These are phyloP conservation scores for Dipodomys stephensi DNA, from an alignment of 2,113 vertebrate genomes.

Conservation along the genomic window DNA sequence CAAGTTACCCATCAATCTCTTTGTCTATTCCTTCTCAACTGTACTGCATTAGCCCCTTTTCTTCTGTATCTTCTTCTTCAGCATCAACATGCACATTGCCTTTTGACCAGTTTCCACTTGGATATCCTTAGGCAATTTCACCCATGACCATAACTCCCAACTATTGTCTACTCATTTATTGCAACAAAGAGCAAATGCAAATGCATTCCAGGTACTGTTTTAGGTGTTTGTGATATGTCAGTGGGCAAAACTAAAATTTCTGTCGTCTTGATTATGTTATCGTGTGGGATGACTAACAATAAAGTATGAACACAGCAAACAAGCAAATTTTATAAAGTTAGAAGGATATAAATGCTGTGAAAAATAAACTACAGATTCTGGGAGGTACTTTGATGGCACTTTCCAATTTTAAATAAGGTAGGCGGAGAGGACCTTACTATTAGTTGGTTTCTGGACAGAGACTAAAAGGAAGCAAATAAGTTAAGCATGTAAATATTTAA, in stretches of 20 bases:
- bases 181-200: slow-evolving; percentile 1
- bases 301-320: neutral
- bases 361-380: neutral
- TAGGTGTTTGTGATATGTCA: neutral
- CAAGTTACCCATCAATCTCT: neutral
- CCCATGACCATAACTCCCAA: neutral
- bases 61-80: neutral
- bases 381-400: neutral
- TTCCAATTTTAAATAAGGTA: neutral
- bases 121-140: slow-evolving; percentile 32
- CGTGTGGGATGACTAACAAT: neutral
- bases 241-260: neutral
- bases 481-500: neutral
- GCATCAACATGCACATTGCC: neutral
- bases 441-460: neutral
- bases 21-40: neutral
- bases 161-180: slow-evolving; percentile 16
- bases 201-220: neutral
- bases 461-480: neutral
- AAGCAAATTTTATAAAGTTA: neutral
- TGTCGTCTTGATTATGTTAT: neutral
- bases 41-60: neutral
- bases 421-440: neutral
- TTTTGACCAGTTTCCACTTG: slow-evolving; percentile 27
- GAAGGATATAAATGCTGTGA: neutral